Evolutionary conservation across 2,797 vertebrate species (phyloP).

Genomic region (Ambastaia sidthimunki): DNA sequence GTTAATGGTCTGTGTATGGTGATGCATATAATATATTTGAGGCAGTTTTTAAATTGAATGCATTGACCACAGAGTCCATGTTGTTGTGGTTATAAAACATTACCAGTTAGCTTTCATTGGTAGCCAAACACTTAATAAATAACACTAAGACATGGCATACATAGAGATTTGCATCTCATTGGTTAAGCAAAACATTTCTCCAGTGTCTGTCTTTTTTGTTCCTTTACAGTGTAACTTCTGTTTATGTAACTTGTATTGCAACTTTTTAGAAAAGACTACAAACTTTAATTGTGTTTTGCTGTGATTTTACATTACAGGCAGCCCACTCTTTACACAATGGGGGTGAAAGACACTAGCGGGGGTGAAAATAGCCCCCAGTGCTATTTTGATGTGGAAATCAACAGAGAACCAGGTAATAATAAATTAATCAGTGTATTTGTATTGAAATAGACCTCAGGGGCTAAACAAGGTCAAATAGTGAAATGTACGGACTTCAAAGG

Average conservation of each 20-base stretch:
- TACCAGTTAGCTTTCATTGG: neutral
- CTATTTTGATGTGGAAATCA: slow-evolving; percentile 98
- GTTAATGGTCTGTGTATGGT: neutral
- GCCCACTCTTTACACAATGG: slow-evolving; percentile 76
- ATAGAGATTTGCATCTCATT: slow-evolving; percentile 44
- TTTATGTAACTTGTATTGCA: neutral
- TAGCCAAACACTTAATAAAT: neutral
- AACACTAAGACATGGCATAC: too few species aligned
- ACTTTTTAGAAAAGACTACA: neutral
- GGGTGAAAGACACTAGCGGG: slow-evolving; percentile 86
- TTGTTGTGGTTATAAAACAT: neutral
- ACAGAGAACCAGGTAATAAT: slow-evolving; percentile 93
- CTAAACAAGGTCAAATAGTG: neutral
- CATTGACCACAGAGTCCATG: neutral
- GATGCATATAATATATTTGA: neutral
- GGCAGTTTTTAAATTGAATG: neutral
- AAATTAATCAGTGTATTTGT: too few species aligned
- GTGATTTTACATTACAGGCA: slow-evolving; percentile 30
- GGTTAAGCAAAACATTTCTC: slow-evolving; percentile 44
- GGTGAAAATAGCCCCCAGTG: slow-evolving; percentile 92
- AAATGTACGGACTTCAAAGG: neutral
- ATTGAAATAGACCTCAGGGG: too few species aligned
- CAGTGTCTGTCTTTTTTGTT: slow-evolving; percentile 48
- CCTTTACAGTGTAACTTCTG: slow-evolving; percentile 4
- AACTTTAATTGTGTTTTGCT: slow-evolving; percentile 28